Percentiles rank a stretch among this genome's conserved stretches.
phyloP scores from a whole-genome alignment of 1,140 invertebrate genomes.

The Orussus abietinus region DNA sequence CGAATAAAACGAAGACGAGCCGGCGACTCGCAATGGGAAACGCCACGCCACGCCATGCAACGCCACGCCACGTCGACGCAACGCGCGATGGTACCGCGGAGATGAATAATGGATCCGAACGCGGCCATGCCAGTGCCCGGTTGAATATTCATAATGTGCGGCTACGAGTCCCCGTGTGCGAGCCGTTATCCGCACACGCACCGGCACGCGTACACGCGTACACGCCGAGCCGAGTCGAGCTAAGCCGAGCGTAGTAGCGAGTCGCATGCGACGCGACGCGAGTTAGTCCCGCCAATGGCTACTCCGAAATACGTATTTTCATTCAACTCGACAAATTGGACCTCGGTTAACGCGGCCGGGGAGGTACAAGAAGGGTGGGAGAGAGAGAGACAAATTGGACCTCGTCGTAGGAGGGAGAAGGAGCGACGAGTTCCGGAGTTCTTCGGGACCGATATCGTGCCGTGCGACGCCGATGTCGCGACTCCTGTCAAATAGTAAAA shows the following conservation, averaged over 20 bases:
- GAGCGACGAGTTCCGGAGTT: no score
- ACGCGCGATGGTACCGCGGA: constrained; percentile 30
- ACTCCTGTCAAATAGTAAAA: no score
- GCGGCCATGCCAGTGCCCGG: constrained; percentile 39
- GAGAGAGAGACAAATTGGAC: no score
- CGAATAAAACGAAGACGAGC: constrained; percentile 35
- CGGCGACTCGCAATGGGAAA: constrained; percentile 25
- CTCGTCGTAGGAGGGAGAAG: no score
- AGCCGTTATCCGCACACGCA: no score
- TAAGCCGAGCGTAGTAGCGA: constrained; percentile 6
- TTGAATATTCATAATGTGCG: constrained; percentile 48
- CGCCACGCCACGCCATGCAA: constrained; percentile 17
- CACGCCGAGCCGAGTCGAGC: neutral
- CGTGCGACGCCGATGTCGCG: no score
- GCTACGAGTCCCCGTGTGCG: constrained; percentile 9
- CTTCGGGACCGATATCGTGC: no score
- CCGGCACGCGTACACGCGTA: constrained; percentile 4
- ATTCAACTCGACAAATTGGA: constrained; percentile 26
- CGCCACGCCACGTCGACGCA: neutral
- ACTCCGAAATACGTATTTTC: constrained; percentile 23
- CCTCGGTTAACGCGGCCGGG: no score
- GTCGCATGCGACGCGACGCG: constrained; percentile 22
- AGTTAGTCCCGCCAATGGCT: constrained; percentile 23
- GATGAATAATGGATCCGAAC: constrained; percentile 50
- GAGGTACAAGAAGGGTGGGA: no score